Evolutionary conservation across 2,888 invertebrate species (phyloP).

Genomic region (Nesidiocoris tenuis): DNA sequence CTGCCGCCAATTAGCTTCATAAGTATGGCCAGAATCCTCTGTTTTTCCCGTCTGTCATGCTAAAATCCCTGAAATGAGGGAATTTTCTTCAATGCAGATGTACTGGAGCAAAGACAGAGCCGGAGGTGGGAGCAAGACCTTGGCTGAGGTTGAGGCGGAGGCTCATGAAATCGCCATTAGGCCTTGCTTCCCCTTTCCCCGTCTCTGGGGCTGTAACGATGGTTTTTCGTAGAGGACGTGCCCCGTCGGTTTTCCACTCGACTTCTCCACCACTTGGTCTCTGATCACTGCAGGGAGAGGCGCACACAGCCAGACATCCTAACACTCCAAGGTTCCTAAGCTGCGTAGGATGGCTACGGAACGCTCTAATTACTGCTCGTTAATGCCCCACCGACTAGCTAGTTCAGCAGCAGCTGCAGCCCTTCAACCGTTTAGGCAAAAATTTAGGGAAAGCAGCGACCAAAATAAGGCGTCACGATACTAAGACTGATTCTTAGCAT

Average conservation of each 20-base stretch:
- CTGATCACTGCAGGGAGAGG: background rate
- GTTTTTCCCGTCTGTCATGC: background rate
- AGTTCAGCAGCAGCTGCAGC: background rate
- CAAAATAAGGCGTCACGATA: too few species aligned
- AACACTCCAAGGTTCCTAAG: background rate
- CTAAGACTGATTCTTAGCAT: too few species aligned
- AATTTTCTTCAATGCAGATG: background rate
- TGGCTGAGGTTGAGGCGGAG: background rate
- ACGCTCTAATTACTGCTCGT: constrained; percentile 43
- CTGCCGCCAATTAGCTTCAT: too few species aligned
- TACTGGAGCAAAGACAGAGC: background rate
- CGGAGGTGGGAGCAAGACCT: background rate
- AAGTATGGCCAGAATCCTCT: too few species aligned
- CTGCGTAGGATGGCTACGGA: background rate
- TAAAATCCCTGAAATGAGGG: background rate
- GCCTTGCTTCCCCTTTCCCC: constrained; percentile 8
- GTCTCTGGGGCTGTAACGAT: constrained; percentile 10
- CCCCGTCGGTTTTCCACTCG: constrained; percentile 9
- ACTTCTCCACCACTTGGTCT: background rate
- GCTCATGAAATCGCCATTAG: constrained; percentile 44
- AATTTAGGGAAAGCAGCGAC: too few species aligned
- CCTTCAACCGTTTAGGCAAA: too few species aligned
- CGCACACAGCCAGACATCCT: background rate
- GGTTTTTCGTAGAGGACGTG: constrained; percentile 45
- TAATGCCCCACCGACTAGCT: constrained; percentile 24